Conservation (phyloP, 2,888 invertebrate species). For the Melinopterus prodromus region DNA sequence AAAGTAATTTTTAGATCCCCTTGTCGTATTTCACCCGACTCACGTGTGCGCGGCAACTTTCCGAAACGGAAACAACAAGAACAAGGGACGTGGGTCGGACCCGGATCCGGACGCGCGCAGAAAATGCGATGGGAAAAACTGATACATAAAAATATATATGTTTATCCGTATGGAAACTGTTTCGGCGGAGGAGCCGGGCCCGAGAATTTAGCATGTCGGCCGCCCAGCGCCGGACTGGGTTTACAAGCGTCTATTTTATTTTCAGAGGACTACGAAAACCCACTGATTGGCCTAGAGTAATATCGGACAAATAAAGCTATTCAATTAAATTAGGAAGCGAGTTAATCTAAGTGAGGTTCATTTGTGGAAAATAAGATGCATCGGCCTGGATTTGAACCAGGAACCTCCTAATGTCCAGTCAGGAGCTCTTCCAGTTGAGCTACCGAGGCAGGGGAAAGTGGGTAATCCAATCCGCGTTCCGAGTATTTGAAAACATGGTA, state of each 20-base stretch:
- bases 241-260: not conserved
- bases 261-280: too few species aligned
- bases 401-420: too few species aligned
- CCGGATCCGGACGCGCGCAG: not conserved
- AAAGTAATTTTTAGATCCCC: constrained; percentile 4
- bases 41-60: not conserved
- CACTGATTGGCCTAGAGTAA: too few species aligned
- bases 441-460: too few species aligned
- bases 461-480: too few species aligned
- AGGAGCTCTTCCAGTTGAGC: too few species aligned
- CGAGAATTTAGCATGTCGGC: not conserved
- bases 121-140: not conserved
- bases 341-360: too few species aligned
- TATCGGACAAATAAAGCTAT: too few species aligned
- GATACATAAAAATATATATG: not conserved
- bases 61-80: not conserved
- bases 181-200: not conserved
- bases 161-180: not conserved
- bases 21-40: not conserved
- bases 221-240: not conserved
- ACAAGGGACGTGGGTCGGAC: not conserved
- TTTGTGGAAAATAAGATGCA: too few species aligned
- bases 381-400: too few species aligned
- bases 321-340: too few species aligned
- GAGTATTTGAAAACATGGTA: too few species aligned